phyloP scores from a whole-genome alignment of 2,113 vertebrate species.

The Bubo blakistoni region DNA sequence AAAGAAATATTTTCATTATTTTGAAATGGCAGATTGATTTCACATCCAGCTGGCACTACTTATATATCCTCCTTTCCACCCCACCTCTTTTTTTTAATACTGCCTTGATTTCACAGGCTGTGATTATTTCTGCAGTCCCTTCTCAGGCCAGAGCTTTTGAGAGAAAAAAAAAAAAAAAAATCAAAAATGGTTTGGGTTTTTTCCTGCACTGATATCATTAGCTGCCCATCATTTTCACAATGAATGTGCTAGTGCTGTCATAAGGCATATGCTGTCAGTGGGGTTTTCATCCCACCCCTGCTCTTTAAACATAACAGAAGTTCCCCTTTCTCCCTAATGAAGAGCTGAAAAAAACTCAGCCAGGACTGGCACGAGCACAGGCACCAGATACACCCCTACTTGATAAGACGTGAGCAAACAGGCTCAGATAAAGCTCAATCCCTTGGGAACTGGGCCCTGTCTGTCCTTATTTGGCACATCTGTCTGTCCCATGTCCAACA shows the following conservation, averaged over 20 bases:
- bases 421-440: background rate
- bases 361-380: background rate
- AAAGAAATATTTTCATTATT: constrained; percentile 50
- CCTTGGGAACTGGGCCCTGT: background rate
- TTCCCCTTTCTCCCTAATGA: background rate
- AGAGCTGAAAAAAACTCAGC: background rate
- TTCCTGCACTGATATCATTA: background rate
- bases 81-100: background rate
- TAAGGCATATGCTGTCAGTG: background rate
- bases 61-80: background rate
- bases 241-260: background rate
- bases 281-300: background rate
- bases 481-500: rapidly evolving
- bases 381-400: background rate
- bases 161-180: background rate
- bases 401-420: rapidly evolving
- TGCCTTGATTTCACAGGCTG: background rate
- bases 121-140: background rate
- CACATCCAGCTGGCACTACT: background rate
- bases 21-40: constrained; percentile 42
- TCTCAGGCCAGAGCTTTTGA: constrained; percentile 15
- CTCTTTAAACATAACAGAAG: constrained; percentile 21
- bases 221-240: constrained; percentile 28
- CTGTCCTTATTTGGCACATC: background rate
- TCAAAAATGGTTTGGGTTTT: background rate